Evolutionary conservation across 2,113 vertebrate genomes (phyloP), one percentile per base, ranked within the genome.

Genomic region (Speoplatyrhinus poulsoni): DNA sequence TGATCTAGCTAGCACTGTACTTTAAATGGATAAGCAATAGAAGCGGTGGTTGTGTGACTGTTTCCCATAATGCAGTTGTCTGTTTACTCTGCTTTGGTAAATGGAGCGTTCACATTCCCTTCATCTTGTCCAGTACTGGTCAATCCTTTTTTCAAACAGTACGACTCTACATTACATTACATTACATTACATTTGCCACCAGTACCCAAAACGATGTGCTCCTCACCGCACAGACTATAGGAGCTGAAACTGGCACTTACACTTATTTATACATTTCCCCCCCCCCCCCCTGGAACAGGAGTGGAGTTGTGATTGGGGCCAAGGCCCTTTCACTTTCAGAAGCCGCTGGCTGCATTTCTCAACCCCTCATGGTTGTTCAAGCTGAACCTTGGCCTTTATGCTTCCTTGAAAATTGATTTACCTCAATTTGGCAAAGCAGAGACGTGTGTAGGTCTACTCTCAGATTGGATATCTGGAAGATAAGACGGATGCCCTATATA

Each of bases 321-420:
- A 19, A 54, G 33, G 16, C 47, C 3, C 63, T 54, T 62, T 73
- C 12, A n/a, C 63, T 62, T 13, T 47, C 16, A 60, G 12, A 60
- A 60, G 33, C 6, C 16, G 46, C 46, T 49, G 7, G 7, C 55
- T 33, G 66, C 47, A n/a, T 56, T 15, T 48, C n/a, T 60, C 70
- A 41, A 36, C 50, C 46, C 26, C 65, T 57, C 12, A 1, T n/a
- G 66, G 56, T 59, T 32, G 12, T 68, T 59, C 55, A 59, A 46
- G 46, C 66, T 36, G 55, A 68, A 68, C 56, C 46, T 68, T 47
- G 47, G 13, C 66, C 56, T 59, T 46, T 33, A 33, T 26, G 26
- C 12, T 13, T 54, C 47, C 13, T 8, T 46, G 65, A 68, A 53
- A 52, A 74, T 68, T 56, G 65, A 74, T 63, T 59, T 49, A 49